These are phyloP conservation scores for Erinaceus europaeus DNA, from an alignment of 2,113 vertebrate genomes.

Conservation along the genomic window DNA sequence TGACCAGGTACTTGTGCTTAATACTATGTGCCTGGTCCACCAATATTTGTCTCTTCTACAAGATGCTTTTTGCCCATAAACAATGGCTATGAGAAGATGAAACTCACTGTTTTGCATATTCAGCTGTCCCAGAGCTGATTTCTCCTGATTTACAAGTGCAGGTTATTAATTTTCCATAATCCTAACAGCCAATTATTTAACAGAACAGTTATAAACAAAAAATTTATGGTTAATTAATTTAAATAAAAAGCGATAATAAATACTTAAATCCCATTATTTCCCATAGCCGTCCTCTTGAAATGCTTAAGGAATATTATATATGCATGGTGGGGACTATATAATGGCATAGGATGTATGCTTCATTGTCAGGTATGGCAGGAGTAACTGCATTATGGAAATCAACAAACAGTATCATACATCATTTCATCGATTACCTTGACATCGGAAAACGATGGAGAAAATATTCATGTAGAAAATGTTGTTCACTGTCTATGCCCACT, in stretches of 20 bases:
- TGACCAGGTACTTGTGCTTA: too few species aligned
- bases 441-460: not conserved
- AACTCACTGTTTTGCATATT: not conserved
- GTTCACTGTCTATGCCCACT: not conserved
- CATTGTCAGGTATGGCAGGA: not conserved
- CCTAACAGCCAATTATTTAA: too few species aligned
- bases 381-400: not conserved
- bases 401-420: not conserved
- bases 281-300: not conserved
- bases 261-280: not conserved
- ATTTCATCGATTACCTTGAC: not conserved
- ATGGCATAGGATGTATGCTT: not conserved
- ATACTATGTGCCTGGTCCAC: too few species aligned
- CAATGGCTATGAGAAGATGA: too few species aligned
- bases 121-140: not conserved
- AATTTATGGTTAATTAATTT: not conserved
- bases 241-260: not conserved
- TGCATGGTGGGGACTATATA: not conserved
- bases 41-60: not conserved
- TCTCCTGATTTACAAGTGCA: not conserved
- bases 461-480: not conserved
- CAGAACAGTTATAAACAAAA: too few species aligned
- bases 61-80: not conserved
- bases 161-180: not conserved
- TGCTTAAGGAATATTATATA: not conserved